These are phyloP conservation scores for Heliothis peltigera DNA, from an alignment of 2,888 invertebrate species.

Conservation along the genomic window DNA sequence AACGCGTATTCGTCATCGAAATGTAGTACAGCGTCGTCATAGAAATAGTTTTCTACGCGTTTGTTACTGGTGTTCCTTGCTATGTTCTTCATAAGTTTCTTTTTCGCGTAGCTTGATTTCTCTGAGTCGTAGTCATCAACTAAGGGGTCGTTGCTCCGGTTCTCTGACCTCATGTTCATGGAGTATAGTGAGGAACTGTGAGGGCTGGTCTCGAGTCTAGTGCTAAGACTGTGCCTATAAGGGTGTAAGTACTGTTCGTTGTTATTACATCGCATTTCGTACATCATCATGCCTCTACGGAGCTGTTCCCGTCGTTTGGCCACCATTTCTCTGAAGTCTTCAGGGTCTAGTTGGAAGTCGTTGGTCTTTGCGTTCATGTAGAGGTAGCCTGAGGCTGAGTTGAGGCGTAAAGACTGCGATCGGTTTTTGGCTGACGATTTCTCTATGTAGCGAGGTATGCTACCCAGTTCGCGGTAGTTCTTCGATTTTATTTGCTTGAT, in stretches of 20 bases:
- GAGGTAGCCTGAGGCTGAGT: constrained; percentile 86
- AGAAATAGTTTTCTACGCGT: constrained; percentile 84
- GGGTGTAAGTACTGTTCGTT: constrained; percentile 78
- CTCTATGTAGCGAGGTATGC: constrained; percentile 84
- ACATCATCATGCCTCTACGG: constrained; percentile 81
- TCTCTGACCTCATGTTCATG: constrained; percentile 80
- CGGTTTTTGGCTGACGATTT: constrained; percentile 79
- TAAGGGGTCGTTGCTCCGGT: constrained; percentile 84
- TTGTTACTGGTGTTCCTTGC: constrained; percentile 80
- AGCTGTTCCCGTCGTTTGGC: constrained; percentile 84
- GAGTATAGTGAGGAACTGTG: constrained; percentile 83
- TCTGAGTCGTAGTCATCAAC: constrained; percentile 87
- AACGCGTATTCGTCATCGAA: constrained; percentile 88
- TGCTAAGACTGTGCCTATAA: constrained; percentile 75
- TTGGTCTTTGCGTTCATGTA: constrained; percentile 87
- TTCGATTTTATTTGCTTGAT: constrained; percentile 81
- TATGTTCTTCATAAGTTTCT: constrained; percentile 86
- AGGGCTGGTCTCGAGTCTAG: constrained; percentile 75
- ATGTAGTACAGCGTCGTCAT: constrained; percentile 85
- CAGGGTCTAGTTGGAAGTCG: constrained; percentile 86
- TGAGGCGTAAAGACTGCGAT: constrained; percentile 84
- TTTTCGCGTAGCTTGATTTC: constrained; percentile 85
- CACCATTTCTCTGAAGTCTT: constrained; percentile 86
- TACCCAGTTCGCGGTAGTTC: constrained; percentile 77
- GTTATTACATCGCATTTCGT: constrained; percentile 78